These are phyloP conservation scores for Parazoanthus darwini DNA, from an alignment of 92 coral and sea anemone genomes.

Conservation along the genomic window DNA sequence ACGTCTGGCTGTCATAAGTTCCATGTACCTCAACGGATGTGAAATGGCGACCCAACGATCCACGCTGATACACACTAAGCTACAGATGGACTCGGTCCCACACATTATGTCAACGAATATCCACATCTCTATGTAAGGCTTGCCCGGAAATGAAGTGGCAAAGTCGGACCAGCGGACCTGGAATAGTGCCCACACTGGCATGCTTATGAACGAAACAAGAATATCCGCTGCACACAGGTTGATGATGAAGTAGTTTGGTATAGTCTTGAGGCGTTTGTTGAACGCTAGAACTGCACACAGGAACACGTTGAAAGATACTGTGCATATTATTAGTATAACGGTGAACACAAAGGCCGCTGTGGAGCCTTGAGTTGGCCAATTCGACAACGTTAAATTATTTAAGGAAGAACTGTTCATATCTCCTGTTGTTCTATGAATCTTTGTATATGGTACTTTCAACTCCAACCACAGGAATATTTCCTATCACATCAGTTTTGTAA, in stretches of 20 bases:
- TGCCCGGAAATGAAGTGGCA: not conserved
- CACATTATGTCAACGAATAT: slow-evolving; percentile 20
- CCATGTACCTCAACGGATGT: not conserved
- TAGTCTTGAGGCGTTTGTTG: slow-evolving; percentile 5
- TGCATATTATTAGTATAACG: not conserved
- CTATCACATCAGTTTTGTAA: too few species aligned
- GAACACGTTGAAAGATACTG: not conserved
- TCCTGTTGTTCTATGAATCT: too few species aligned
- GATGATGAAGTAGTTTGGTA: slow-evolving; percentile 22
- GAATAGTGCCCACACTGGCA: slow-evolving; percentile 18
- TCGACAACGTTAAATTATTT: not conserved
- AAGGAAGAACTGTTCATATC: not conserved
- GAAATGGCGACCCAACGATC: slow-evolving; percentile 16
- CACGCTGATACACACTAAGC: slow-evolving; percentile 15
- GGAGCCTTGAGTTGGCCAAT: not conserved
- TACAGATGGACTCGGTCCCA: slow-evolving; percentile 19
- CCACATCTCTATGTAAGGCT: slow-evolving; percentile 5
- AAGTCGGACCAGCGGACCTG: not conserved
- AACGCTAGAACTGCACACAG: not conserved
- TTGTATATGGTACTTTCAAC: too few species aligned
- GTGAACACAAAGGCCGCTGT: slow-evolving; percentile 2
- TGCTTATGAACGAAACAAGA: not conserved
- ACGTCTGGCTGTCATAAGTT: slow-evolving; percentile 9
- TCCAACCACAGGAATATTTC: too few species aligned
- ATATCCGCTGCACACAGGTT: slow-evolving; percentile 10